Evolutionary conservation across 2,888 invertebrate genomes (phyloP).

Genomic region (Coelinius sp.): DNA sequence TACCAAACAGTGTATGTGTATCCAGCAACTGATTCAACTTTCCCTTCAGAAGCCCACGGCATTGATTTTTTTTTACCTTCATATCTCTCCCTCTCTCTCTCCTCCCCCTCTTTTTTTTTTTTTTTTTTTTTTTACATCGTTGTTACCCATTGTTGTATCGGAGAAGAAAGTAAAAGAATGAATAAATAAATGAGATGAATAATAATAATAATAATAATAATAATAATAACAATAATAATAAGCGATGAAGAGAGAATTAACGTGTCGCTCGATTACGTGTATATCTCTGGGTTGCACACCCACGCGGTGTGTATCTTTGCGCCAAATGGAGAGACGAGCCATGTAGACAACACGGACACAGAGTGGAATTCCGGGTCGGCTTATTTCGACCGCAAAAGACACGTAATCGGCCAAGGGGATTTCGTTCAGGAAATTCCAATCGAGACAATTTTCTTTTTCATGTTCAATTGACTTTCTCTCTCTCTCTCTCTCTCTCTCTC

Average conservation of each 20-base stretch:
- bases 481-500: background rate
- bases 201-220: no score
- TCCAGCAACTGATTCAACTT: constrained; percentile 48
- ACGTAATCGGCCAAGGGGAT: constrained; percentile 10
- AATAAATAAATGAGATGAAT: no score
- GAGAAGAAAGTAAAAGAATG: no score
- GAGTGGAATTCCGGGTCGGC: constrained; percentile 38
- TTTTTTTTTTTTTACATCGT: no score
- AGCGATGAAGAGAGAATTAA: constrained; percentile 5
- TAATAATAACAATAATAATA: background rate
- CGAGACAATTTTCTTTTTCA: constrained; percentile 14
- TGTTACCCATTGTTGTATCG: no score
- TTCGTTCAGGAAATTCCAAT: constrained; percentile 29
- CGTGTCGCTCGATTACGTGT: constrained; percentile 22
- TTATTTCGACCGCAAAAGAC: constrained; percentile 37
- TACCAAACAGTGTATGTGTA: constrained; percentile 40
- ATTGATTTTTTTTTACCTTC: constrained; percentile 37
- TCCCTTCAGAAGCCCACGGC: constrained; percentile 51
- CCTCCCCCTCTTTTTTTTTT: background rate
- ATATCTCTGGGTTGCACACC: constrained; percentile 18
- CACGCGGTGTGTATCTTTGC: constrained; percentile 13
- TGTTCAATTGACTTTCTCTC: background rate
- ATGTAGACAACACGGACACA: constrained; percentile 20
- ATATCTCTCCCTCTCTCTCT: constrained; percentile 9
- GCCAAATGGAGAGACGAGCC: background rate